phyloP scores from a whole-genome alignment of 2,797 vertebrate species.

The Helicolenus hilgendorfi region DNA sequence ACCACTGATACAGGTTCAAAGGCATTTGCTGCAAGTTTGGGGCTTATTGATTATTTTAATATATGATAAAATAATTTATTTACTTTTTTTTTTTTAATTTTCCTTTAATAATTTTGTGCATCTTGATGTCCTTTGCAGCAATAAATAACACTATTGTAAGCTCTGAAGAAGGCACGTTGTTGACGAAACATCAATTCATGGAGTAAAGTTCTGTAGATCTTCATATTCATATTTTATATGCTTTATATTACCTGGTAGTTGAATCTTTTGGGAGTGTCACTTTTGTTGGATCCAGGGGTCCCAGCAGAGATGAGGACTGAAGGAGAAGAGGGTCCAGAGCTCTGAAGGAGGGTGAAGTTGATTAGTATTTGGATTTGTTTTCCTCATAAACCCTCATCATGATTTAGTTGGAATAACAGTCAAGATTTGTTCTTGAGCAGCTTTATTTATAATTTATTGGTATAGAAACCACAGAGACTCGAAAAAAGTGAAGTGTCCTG shows the following conservation, averaged over 20 bases:
- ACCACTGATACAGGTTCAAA: not conserved
- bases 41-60: not conserved
- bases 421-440: not conserved
- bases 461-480: not conserved
- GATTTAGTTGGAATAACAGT: not conserved
- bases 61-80: not conserved
- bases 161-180: not conserved
- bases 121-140: too few species aligned
- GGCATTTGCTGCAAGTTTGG: not conserved
- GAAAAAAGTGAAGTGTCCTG: not conserved
- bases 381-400: not conserved
- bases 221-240: not conserved
- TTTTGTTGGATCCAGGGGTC: constrained; percentile 92
- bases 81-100: not conserved
- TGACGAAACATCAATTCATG: not conserved
- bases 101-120: too few species aligned
- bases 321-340: constrained; percentile 92
- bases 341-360: constrained; percentile 70
- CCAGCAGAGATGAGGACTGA: constrained; percentile 88
- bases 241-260: constrained; percentile 91
- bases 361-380: not conserved
- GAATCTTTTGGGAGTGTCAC: constrained; percentile 90
- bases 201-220: not conserved
- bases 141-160: not conserved
- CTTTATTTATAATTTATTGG: not conserved